Evolutionary conservation across 2,113 vertebrate species (phyloP).

Genomic region (Poicephalus gulielmi): DNA sequence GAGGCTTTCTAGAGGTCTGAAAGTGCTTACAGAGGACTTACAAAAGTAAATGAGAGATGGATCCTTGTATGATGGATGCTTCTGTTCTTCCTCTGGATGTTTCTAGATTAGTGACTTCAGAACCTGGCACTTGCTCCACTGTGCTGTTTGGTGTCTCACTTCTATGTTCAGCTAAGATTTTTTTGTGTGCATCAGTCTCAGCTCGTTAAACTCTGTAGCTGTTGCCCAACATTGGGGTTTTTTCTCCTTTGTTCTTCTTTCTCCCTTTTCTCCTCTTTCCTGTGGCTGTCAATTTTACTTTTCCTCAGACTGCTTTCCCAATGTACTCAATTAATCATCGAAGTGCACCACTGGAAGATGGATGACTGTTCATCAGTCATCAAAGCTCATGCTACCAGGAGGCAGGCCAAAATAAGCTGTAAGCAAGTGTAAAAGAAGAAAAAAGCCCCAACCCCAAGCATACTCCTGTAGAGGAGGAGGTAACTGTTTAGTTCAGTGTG

Average conservation of each 20-base stretch:
- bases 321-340: constrained; percentile 49
- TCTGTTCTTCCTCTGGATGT: neutral
- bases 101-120: neutral
- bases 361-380: constrained; percentile 34
- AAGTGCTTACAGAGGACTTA: neutral
- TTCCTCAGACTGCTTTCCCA: constrained; percentile 5
- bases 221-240: neutral
- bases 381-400: constrained; percentile 1
- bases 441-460: neutral
- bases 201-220: neutral
- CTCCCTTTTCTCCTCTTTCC: neutral
- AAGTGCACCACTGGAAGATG: neutral
- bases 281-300: constrained; percentile 34
- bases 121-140: neutral
- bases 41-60: fast-evolving
- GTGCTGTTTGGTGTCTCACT: neutral
- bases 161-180: neutral
- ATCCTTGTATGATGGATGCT: fast-evolving
- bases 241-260: neutral
- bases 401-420: neutral
- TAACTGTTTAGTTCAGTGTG: neutral
- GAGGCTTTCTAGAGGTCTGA: neutral
- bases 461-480: neutral
- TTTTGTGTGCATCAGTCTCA: neutral
- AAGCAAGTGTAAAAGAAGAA: neutral